Evolutionary conservation across 2,797 vertebrate species (phyloP).

Genomic region (Mormyrus hasselquistii): DNA sequence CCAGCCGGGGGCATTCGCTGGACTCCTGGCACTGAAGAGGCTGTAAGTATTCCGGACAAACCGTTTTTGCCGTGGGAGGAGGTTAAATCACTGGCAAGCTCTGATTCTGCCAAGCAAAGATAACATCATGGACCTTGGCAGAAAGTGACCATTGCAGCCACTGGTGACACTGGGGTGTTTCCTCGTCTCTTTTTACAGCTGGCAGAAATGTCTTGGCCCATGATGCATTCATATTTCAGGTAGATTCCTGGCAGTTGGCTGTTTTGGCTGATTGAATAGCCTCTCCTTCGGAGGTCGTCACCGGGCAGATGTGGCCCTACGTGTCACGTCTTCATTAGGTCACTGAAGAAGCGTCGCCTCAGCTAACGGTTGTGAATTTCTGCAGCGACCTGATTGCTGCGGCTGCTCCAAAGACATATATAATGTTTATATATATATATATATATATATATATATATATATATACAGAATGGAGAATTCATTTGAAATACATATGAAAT

Average conservation of each 20-base stretch:
- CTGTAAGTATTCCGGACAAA: slow-evolving; percentile 74
- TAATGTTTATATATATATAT: not conserved
- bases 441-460: not conserved
- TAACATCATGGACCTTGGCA: not conserved
- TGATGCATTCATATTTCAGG: not conserved
- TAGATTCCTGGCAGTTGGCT: not conserved
- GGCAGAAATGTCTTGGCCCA: not conserved
- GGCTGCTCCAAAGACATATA: too few species aligned
- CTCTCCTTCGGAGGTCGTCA: not conserved
- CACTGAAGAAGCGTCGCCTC: not conserved
- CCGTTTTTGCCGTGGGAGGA: not conserved
- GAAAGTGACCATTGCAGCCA: not conserved
- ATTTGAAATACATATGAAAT: slow-evolving; percentile 8
- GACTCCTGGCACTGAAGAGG: slow-evolving; percentile 80
- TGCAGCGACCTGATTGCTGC: too few species aligned
- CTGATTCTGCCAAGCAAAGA: not conserved
- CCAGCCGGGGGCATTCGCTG: slow-evolving; percentile 85
- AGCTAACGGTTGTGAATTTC: not conserved
- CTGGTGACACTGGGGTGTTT: not conserved
- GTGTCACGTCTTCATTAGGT: not conserved
- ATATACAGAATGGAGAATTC: not conserved
- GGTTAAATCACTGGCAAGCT: not conserved
- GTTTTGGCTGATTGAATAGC: not conserved
- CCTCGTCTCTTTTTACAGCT: not conserved
- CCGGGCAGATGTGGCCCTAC: not conserved